Evolutionary conservation across 1,140 invertebrate genomes (phyloP).

Genomic region (Whitmania pigra): DNA sequence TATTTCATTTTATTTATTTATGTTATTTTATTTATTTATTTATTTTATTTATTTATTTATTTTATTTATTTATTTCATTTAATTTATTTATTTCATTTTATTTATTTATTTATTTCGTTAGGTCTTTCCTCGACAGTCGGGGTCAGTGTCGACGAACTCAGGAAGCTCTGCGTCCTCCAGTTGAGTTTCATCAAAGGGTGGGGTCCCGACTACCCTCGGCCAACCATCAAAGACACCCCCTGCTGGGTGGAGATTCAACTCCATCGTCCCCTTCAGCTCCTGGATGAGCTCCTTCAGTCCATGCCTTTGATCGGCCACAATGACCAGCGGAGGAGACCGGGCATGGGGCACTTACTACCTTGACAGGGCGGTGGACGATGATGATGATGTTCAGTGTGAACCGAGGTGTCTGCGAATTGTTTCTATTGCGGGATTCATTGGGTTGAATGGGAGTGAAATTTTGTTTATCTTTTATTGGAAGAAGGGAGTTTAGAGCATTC

Average conservation of each 20-base stretch:
- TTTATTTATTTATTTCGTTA: slow-evolving; percentile 28
- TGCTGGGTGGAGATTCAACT: slow-evolving; percentile 97
- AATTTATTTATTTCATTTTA: too few species aligned
- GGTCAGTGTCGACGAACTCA: slow-evolving; percentile 93
- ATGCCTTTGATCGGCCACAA: slow-evolving; percentile 6
- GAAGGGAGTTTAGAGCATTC: too few species aligned
- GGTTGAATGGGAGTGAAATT: too few species aligned
- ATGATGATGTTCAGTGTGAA: too few species aligned
- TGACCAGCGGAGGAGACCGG: not conserved
- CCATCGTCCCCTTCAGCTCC: slow-evolving; percentile 76
- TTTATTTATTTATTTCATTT: too few species aligned
- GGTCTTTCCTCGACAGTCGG: slow-evolving; percentile 70
- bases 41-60: too few species aligned
- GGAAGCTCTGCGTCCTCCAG: slow-evolving; percentile 82
- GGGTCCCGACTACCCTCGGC: slow-evolving; percentile 91
- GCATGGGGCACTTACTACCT: not conserved
- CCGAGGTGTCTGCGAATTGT: too few species aligned
- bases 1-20: too few species aligned
- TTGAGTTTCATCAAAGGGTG: slow-evolving; percentile 98
- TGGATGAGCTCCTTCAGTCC: slow-evolving; percentile 80
- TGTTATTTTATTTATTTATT: too few species aligned
- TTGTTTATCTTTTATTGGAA: too few species aligned
- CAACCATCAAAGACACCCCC: slow-evolving; percentile 94
- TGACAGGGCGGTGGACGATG: not conserved
- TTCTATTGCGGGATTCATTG: too few species aligned